phyloP scores from a whole-genome alignment of 2,888 invertebrate genomes.

The Hirtodrosophila alboralis region DNA sequence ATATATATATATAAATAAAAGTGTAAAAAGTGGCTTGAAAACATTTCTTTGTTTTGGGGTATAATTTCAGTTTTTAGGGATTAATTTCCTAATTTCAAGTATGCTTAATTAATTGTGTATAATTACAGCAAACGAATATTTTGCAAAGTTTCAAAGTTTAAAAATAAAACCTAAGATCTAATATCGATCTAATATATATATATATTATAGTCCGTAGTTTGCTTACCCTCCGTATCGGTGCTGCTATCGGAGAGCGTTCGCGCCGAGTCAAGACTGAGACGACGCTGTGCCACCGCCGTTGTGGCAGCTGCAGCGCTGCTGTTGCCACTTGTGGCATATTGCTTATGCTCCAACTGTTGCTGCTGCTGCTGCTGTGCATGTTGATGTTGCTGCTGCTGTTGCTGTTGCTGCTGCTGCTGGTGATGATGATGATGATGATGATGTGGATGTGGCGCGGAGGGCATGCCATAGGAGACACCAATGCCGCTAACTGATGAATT shows the following conservation, averaged over 20 bases:
- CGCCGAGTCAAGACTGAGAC: slow-evolving; percentile 89
- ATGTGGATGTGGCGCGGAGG: slow-evolving; percentile 28
- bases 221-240: slow-evolving; percentile 86
- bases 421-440: slow-evolving; percentile 18
- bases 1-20: too few species aligned
- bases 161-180: too few species aligned
- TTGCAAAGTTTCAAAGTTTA: too few species aligned
- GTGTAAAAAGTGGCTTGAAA: too few species aligned
- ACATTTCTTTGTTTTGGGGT: too few species aligned
- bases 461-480: slow-evolving; percentile 28
- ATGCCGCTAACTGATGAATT: slow-evolving; percentile 15
- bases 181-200: too few species aligned
- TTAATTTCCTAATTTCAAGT: too few species aligned
- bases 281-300: slow-evolving; percentile 83
- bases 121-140: too few species aligned
- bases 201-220: too few species aligned
- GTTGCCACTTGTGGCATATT: slow-evolving; percentile 45
- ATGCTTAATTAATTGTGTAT: too few species aligned
- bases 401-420: slow-evolving; percentile 18
- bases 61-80: too few species aligned
- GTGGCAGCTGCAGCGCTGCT: slow-evolving; percentile 54
- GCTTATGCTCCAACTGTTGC: slow-evolving; percentile 42
- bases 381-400: slow-evolving; percentile 84
- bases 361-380: slow-evolving; percentile 38
- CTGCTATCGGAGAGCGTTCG: slow-evolving; percentile 89